Conservation (phyloP, 2,888 invertebrate species). For the Oligia latruncula region DNA sequence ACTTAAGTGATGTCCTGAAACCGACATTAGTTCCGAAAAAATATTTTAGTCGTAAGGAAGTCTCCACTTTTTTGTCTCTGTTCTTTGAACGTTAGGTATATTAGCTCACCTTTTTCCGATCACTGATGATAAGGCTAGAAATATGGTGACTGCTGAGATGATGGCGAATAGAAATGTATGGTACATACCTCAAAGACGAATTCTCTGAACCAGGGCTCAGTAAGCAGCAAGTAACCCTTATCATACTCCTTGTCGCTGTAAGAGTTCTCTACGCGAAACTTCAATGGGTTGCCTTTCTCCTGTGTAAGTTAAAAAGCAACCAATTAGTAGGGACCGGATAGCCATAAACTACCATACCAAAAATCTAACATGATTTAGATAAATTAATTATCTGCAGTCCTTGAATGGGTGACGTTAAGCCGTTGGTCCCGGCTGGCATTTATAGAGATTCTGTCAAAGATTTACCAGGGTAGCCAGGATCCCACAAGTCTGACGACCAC, state of each 20-base stretch:
- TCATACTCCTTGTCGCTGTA: constrained; percentile 97
- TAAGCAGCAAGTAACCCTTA: constrained; percentile 96
- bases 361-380: not conserved
- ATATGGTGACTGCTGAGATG: not conserved
- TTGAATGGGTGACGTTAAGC: not conserved
- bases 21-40: too few species aligned
- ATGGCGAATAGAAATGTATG: not conserved
- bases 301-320: constrained; percentile 58
- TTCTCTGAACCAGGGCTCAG: constrained; percentile 96
- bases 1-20: too few species aligned
- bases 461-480: not conserved
- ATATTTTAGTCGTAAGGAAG: too few species aligned
- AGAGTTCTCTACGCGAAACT: constrained; percentile 97
- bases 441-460: not conserved
- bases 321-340: not conserved
- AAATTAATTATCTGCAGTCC: not conserved
- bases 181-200: constrained; percentile 93
- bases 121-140: not conserved
- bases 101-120: too few species aligned
- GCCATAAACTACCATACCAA: too few species aligned
- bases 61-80: too few species aligned
- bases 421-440: not conserved
- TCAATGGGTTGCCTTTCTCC: constrained; percentile 91
- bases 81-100: too few species aligned
- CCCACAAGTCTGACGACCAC: too few species aligned